Base-by-base conservation (phyloP, 2,113 vertebrate species). In the Phyllopteryx taeniolatus region DNA sequence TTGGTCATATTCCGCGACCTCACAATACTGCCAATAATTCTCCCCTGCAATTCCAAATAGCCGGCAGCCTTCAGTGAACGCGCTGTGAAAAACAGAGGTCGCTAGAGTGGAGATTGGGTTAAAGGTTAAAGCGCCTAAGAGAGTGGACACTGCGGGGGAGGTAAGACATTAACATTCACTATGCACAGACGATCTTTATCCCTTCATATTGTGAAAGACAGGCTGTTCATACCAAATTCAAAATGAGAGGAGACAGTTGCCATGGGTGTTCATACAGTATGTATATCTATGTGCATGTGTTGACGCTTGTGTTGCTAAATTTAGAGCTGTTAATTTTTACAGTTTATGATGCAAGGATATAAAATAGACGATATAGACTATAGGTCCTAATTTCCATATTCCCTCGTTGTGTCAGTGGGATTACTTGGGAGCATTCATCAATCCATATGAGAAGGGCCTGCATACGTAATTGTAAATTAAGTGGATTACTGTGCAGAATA, bases 381-480 rank as follows among this genome's bases (percentile, higher is more conserved):
- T 72, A 68, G n/a, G 64, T 27, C 77, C 68, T 61, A 49, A 70
- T 79, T 75, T 72, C 54, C 51, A 54, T 42, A 0, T 69, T 79
- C 73, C 22, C 15, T 15, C n/a, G 65, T 74, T 80, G 67, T 64
- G 81, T 81, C 82, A n/a, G 56, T 71, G 74, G 80, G 80, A 88
- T 87, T 84, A 80, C 76, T 71, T n/a, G 54, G 76, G 72, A 68
- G 79, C 74, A 81, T 87, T 85, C 85, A 85, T 88, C 80, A 87
- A 83, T 88, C 80, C 71, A 75, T 85, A 87, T 79, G 78, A 88
- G 87, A 85, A 73, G 66, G 79, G 84, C 77, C 80, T 80, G 85
- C 82, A 79, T 88, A 83, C 79, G 84, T 90, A 90, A 89, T 90
- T 90, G 88, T 89, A 88, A 89, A 90, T 90, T 87, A 90, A 90